Base-by-base conservation (phyloP, 1,140 invertebrate genomes). In the Caenorhabditis brenneri region DNA sequence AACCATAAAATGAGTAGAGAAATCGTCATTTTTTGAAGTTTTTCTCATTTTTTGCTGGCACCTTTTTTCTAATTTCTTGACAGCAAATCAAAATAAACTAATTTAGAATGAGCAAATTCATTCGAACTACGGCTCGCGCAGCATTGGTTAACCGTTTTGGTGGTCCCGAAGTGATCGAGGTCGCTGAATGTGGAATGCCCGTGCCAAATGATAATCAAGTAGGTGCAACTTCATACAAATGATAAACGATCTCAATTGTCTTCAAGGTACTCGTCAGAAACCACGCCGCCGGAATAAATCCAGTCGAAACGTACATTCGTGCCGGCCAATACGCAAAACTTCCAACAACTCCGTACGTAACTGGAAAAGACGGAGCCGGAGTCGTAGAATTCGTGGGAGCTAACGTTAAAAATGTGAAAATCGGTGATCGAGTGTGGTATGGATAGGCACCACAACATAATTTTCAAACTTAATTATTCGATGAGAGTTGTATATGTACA, bases 221-320 rank as follows among this genome's bases (percentile, higher is more conserved):
- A 2, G 6, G 22, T 31, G 10, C 42, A 0, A 16, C 16, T 46
- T 51, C n/a, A 3, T 1, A 19, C 49, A n/a, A 51, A n/a, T 51
- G 49, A 22, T n/a, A n/a, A 51, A 24, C 31, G 19, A 51, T 53
- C 19, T 79, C 19, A 39, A 79, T 48, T 79, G 27, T 51, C 4
- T 85, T 84, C 74, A 82, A 93, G 92, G 91, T 93, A 29, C 85
- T 93, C 55, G 91, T 93, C 9, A 90, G 91, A 83, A 92, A 94
- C 1, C 60, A 88, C 29, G 91, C 92, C 10, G 89, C 91, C 84
- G 93, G 93, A 24, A 90, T 93, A 0, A 93, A 93, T 87, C 93
- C 93, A 39, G 93, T 93, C n/a, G 93, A 93, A 82, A 93, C 93
- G 0, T 93, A 93, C 83, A 93, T 93, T 33, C 89, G 93, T 33